phyloP scores from a whole-genome alignment of 2,113 vertebrate species.

The Pongo abelii region DNA sequence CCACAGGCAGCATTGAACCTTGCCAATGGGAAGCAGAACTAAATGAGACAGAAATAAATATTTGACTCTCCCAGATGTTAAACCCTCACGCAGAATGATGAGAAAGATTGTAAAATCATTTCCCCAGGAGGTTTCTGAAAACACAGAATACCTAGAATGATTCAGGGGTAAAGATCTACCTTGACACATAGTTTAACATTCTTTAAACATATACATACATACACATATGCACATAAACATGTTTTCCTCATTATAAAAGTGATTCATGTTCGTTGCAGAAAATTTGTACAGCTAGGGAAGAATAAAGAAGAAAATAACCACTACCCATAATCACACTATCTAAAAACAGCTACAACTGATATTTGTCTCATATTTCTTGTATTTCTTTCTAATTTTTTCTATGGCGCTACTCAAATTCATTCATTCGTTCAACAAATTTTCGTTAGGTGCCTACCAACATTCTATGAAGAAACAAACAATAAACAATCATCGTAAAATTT shows the following conservation, averaged over 20 bases:
- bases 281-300: neutral
- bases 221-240: neutral
- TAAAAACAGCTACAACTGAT: neutral
- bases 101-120: neutral
- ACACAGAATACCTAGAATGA: neutral
- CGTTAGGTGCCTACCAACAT: neutral
- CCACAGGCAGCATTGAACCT: neutral
- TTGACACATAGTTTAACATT: neutral
- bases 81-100: neutral
- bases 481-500: neutral
- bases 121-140: neutral
- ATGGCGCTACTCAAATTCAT: neutral
- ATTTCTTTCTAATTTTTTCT: neutral
- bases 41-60: neutral
- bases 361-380: neutral
- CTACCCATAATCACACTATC: neutral
- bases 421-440: neutral
- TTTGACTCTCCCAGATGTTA: neutral
- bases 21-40: neutral
- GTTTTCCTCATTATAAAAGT: neutral
- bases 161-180: neutral
- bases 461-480: neutral
- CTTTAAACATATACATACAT: neutral
- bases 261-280: neutral
- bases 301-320: slow-evolving; percentile 10